These are phyloP conservation scores for Entelurus aequoreus DNA, from an alignment of 2,113 vertebrate genomes.

Conservation along the genomic window DNA sequence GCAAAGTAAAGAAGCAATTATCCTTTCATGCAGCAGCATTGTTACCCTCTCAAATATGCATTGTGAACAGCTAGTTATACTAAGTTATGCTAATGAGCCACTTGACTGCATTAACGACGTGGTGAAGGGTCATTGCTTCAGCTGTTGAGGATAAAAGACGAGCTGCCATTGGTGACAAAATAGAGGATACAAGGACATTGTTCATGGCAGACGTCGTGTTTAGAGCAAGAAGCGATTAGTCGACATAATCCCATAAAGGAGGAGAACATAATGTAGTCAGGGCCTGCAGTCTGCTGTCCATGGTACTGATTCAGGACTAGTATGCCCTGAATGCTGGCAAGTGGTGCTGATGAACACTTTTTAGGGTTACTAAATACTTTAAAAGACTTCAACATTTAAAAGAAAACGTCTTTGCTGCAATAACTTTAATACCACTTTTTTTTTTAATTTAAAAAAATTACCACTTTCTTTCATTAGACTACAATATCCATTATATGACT, in stretches of 20 bases:
- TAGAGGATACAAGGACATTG: constrained; percentile 3
- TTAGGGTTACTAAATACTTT: too few relatives aligned
- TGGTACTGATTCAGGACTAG: constrained; percentile 44
- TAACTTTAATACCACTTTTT: too few relatives aligned
- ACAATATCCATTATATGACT: too few relatives aligned
- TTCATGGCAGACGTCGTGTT: not conserved
- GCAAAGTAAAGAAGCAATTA: constrained; percentile 6
- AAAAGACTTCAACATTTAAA: too few relatives aligned
- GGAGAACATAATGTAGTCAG: not conserved
- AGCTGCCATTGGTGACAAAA: constrained; percentile 23
- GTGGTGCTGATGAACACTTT: not conserved
- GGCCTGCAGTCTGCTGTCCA: constrained; percentile 35
- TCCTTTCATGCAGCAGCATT: constrained; percentile 8
- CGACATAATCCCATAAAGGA: constrained; percentile 2
- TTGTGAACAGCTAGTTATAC: constrained; percentile 41
- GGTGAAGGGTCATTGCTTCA: constrained; percentile 44
- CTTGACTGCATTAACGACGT: constrained; percentile 44
- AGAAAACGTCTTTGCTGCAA: too few relatives aligned
- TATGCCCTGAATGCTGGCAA: not conserved
- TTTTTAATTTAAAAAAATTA: too few relatives aligned
- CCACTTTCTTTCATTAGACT: too few relatives aligned
- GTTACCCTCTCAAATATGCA: constrained; percentile 32
- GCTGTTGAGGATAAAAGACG: constrained; percentile 8
- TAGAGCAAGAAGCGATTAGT: not conserved
- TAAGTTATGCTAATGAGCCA: constrained; percentile 47